A percentile compares a stretch with the other conserved stretches of the same genome.
Conservation (phyloP, 2,113 vertebrate species). For the Pseudopodoces humilis region DNA sequence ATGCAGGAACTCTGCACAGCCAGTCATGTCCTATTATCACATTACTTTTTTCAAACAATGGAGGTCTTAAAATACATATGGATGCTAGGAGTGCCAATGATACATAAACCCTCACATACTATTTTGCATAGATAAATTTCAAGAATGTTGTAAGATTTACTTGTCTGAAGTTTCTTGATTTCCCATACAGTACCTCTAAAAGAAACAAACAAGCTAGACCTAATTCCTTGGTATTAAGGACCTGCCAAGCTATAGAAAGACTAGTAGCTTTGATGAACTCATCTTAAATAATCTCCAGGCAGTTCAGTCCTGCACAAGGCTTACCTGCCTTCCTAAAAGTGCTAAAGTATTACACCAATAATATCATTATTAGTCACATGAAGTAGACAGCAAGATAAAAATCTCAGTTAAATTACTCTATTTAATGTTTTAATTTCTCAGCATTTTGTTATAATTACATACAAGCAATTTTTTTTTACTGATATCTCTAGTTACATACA, state of each 20-base stretch:
- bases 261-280: not conserved
- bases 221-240: not conserved
- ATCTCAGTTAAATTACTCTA: not conserved
- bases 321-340: not conserved
- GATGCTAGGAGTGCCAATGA: not conserved
- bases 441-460: not conserved
- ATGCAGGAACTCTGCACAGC: not conserved
- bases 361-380: not conserved
- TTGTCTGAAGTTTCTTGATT: not conserved
- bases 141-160: not conserved
- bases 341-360: not conserved
- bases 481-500: not conserved
- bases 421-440: not conserved
- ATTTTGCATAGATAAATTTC: not conserved
- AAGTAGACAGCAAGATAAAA: not conserved
- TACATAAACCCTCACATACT: not conserved
- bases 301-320: not conserved
- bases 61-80: not conserved
- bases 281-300: not conserved
- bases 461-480: not conserved
- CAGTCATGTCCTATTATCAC: not conserved
- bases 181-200: not conserved
- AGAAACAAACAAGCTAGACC: not conserved
- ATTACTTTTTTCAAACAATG: not conserved
- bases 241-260: not conserved